A percentile compares a stretch with the other conserved stretches of the same genome.
Conservation (phyloP, 2,113 vertebrate genomes). For the Raphicerus campestris region DNA sequence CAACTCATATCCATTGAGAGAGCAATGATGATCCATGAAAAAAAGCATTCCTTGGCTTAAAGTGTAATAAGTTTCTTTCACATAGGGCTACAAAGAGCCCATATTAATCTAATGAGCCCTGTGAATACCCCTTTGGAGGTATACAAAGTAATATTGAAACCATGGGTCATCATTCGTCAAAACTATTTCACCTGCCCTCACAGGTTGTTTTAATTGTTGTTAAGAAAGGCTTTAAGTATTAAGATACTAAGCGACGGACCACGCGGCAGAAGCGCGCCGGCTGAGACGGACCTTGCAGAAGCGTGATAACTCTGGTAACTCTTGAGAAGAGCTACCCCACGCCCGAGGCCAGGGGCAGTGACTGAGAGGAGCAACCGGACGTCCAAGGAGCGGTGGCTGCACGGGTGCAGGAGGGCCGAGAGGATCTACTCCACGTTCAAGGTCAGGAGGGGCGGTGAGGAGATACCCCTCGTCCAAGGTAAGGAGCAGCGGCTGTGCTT, state of each 20-base stretch:
- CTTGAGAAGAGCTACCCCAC: too few relatives aligned
- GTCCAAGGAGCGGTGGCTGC: too few relatives aligned
- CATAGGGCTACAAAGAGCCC: not conserved
- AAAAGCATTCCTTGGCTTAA: not conserved
- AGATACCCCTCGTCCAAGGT: too few relatives aligned
- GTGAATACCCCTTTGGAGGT: not conserved
- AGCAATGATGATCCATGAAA: not conserved
- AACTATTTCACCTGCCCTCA: not conserved
- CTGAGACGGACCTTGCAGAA: too few relatives aligned
- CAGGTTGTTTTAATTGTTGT: not conserved
- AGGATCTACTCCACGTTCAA: too few relatives aligned
- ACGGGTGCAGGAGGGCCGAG: fast-evolving
- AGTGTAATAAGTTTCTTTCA: not conserved
- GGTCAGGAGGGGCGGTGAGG: too few relatives aligned
- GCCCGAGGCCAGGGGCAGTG: too few relatives aligned
- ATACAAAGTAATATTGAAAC: not conserved
- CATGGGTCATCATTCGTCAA: not conserved
- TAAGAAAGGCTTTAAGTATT: not conserved
- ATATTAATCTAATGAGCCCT: not conserved
- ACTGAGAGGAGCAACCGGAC: too few relatives aligned
- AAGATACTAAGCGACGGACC: too few relatives aligned
- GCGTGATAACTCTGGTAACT: fast-evolving
- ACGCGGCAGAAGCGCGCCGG: fast-evolving
- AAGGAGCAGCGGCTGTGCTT: too few relatives aligned
- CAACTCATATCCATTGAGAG: not conserved